These are phyloP conservation scores for Latrodectus geometricus DNA, from an alignment of 1,140 invertebrate genomes.

Conservation along the genomic window DNA sequence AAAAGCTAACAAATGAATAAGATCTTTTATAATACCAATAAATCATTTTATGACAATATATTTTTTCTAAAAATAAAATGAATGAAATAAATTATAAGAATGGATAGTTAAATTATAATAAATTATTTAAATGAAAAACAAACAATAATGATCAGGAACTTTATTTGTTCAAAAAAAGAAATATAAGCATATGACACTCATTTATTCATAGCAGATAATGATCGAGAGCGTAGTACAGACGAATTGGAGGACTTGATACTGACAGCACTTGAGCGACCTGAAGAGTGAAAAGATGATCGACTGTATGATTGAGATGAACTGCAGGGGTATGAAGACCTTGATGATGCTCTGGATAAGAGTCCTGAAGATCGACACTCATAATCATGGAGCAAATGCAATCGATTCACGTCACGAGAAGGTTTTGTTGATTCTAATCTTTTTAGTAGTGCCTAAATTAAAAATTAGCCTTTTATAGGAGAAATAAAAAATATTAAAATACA, in stretches of 20 bases:
- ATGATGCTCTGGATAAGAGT: constrained; percentile 57
- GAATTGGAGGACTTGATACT: constrained; percentile 24
- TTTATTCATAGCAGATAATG: neutral
- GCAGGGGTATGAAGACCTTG: constrained; percentile 25
- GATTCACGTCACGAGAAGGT: constrained; percentile 59
- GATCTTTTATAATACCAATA: too few relatives aligned
- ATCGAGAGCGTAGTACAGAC: neutral
- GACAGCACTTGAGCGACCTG: constrained; percentile 30
- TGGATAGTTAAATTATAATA: too few relatives aligned
- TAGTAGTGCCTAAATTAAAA: constrained; percentile 66
- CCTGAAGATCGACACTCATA: constrained; percentile 48
- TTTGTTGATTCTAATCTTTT: constrained; percentile 66
- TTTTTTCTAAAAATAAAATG: too few relatives aligned
- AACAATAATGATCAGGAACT: too few relatives aligned
- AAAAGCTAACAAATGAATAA: too few relatives aligned
- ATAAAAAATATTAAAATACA: neutral
- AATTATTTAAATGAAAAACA: too few relatives aligned
- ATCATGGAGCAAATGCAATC: constrained; percentile 49
- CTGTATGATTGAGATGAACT: neutral
- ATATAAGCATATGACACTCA: neutral
- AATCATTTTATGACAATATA: too few relatives aligned
- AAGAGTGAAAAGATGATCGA: neutral
- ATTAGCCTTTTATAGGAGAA: too few relatives aligned
- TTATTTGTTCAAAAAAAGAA: too few relatives aligned
- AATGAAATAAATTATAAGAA: too few relatives aligned